Base-by-base conservation (phyloP, 2,888 invertebrate genomes). In the Polymixis lichenea region DNA sequence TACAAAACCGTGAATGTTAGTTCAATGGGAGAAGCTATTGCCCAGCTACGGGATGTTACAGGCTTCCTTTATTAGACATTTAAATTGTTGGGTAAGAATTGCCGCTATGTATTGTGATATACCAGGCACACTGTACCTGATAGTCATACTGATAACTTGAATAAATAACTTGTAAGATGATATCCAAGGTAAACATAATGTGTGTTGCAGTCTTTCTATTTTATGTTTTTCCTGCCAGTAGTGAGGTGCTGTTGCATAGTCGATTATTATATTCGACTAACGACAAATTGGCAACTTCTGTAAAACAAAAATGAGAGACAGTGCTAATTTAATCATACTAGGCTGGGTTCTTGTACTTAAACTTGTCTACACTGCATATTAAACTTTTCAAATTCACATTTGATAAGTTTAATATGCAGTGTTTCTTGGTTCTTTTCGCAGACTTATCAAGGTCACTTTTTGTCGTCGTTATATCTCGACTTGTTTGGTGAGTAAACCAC, bases 191-290 rank as follows among this genome's bases (percentile, higher is more conserved):
- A 19, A 67, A 49, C 9, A 1, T n/a, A 38, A 38, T n/a, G 7
- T 15, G 56, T 56, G 15, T 9, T 43, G 25, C 3, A 25, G 25
- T 46, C 0, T 38, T 53, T 19, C 55, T 1, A 11, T 11, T 1
- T 11, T 0, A 17, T 49, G n/a, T 58, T 25, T 25, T 53, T 22
- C 22, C 2, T 8, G 28, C 13, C 15, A 19, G 58, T 53, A 38
- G 32, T 38, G 65, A 11, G 56, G 38, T 55, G 8, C 22, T 32
- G 17, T 64, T 8, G 28, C 43, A n/a, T 68, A 83, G 65, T 72
- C 72, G 68, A 78, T 55, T 72, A 65, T 61, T 61, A 43, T 69
- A 72, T 55, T 83, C 72, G 78, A 78, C 78, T 83, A 78, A 65
- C 17, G 3, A 51, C 6, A 19, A 60, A 13, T 60, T 53, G 7